phyloP scores from a whole-genome alignment of 92 coral and sea anemone genomes.

The Plumapathes pennacea region DNA sequence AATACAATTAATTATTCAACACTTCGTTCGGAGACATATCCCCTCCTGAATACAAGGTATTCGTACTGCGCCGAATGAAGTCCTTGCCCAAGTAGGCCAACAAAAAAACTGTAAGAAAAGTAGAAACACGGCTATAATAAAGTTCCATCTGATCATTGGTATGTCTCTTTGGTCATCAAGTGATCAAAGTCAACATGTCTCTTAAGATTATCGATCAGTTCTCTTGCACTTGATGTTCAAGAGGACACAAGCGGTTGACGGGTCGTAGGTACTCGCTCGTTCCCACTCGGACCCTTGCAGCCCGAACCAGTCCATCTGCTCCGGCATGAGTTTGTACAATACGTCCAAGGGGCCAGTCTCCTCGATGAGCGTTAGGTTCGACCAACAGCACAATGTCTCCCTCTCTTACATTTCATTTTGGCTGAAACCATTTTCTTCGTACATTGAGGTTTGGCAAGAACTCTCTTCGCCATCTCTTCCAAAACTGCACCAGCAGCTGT shows the following conservation, averaged over 20 bases:
- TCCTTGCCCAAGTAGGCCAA: too few relatives aligned
- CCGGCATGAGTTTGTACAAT: constrained; percentile 22
- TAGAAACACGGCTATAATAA: too few relatives aligned
- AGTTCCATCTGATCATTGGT: too few relatives aligned
- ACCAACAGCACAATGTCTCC: constrained; percentile 51
- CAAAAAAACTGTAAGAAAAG: too few relatives aligned
- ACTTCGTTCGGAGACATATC: too few relatives aligned
- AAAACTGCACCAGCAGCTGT: constrained; percentile 47
- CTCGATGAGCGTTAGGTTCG: constrained; percentile 34
- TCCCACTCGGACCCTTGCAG: constrained; percentile 10
- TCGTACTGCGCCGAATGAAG: too few relatives aligned
- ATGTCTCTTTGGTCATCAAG: too few relatives aligned
- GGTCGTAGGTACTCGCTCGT: constrained; percentile 24
- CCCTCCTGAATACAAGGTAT: too few relatives aligned
- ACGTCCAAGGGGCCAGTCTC: constrained; percentile 61
- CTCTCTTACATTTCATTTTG: constrained; percentile 28
- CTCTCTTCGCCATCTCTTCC: constrained; percentile 59
- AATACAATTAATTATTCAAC: too few relatives aligned
- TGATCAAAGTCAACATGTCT: too few relatives aligned
- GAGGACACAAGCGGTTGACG: constrained; percentile 46
- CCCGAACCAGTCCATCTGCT: constrained; percentile 43
- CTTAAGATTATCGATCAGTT: too few relatives aligned
- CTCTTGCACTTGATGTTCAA: too few relatives aligned
- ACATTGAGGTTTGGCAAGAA: constrained; percentile 50
- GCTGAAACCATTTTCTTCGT: constrained; percentile 57